Evolutionary conservation across 2,888 invertebrate species (phyloP), one percentile per base, ranked within the genome.

Genomic region (Habroteleia sp.): DNA sequence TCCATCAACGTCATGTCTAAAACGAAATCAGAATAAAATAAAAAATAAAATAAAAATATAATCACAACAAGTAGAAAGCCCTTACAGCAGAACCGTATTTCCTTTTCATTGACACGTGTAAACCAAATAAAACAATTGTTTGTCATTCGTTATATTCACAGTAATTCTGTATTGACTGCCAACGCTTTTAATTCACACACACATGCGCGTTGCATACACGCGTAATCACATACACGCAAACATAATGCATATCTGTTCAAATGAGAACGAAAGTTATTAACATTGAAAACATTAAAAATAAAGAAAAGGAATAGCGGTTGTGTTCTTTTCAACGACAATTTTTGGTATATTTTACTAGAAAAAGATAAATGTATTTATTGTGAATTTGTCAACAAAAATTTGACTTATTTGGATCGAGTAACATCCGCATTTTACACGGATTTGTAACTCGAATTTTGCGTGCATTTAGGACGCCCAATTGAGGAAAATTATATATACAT

Each of bases 1-100:
- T 87, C 71, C 87, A 87, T 77, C 87, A 87, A 77, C 85, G 83
- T 82, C 87, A 85, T 79, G 80, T 83, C 29, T 88, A 69, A 87
- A 29, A 42, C 10, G 5, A 46, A 16, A 29, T n/a, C 2, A 20
- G 1, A n/a, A 14, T 1, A 20, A 25, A 23, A 23, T 6, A 31
- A 31, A 4, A 11, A 31, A 41, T 20, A 41, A 33, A n/a, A n/a
- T n/a, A n/a, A n/a, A n/a, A n/a, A n/a, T n/a, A n/a, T n/a, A n/a
- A n/a, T n/a, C n/a, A n/a, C n/a, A n/a, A n/a, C n/a, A n/a, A n/a
- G n/a, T n/a, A n/a, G n/a, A n/a, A n/a, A n/a, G n/a, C n/a, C n/a
- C n/a, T n/a, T 25, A 27, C 16, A 14, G 7, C 2, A 14, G 23
- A 42, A 44, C 56, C 27, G 33, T 6, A 6, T 44, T 58, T 44